Base-by-base conservation (phyloP, 1,140 invertebrate species). In the Aethina tumida region DNA sequence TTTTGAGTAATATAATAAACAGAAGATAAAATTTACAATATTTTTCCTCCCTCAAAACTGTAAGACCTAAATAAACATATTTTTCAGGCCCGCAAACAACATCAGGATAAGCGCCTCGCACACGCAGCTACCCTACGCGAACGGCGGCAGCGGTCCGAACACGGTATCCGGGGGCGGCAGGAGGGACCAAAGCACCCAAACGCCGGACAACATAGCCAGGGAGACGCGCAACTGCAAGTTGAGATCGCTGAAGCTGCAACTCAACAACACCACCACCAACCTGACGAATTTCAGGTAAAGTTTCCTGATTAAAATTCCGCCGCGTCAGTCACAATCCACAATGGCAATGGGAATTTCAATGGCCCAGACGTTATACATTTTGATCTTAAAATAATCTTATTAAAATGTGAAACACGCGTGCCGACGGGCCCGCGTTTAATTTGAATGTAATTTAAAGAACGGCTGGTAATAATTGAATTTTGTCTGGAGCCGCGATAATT, bases 151-250 rank as follows among this genome's bases (percentile, higher is more conserved):
- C 28, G 42, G 50, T 26, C 47, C 52, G 17, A 54, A 50, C 31
- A 45, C 53, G 0, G 43, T 54, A 21, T 24, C 41, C 3, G 54
- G 56, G 2, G 53, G 52, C 16, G 36, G 56, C 24, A 64, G 67
- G 42, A 62, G 66, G 35, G 77, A 79, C 55, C 74, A 76, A 37
- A 67, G 70, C 4, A 79, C 77, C 15, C 77, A 80, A 57, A 81
- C 79, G 2, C 77, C 77, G 0, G 69, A 72, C n/a, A 77, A 73
- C 50, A 80, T 81, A 27, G 68, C 69, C 0, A 66, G 66, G 3
- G 79, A 81, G 51, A 77, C 77, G 5, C 64, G 77, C 25, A 72
- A 78, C 46, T 73, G 71, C 30, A 73, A 71, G 42, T 54, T 81
- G 14, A 70, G 71, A 41, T 73, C 78, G 4, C 63, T 84, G 31